Evolutionary conservation across 2,113 vertebrate species (phyloP), one percentile per base, ranked within the genome.

Genomic region (Gymnobelideus leadbeateri): DNA sequence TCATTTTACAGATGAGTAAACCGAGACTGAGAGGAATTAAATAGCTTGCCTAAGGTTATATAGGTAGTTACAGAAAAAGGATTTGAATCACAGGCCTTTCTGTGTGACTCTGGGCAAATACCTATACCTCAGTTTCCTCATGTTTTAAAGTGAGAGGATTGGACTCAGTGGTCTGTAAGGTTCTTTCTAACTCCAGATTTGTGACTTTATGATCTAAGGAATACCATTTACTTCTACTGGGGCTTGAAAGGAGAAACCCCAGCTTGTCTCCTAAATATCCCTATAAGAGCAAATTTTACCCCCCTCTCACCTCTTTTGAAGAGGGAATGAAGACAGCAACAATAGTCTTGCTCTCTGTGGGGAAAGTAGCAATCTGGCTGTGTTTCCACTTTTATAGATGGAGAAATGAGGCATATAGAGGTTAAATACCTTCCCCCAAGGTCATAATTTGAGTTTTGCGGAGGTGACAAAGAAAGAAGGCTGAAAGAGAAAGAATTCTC

Each of bases 401-500:
- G 84, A 28, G 84, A 95, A 95, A 51, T 84, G 54, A 51, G 57
- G 93, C 46, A 43, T 49, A 3, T 43, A 84, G 68, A 91, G 31
- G 52, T 37, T 92, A 93, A 92, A 50, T 50, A 46, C 90, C 89
- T 89, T 90, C 21, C 24, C 25, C 25, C 28, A 43, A 57, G 31
- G 31, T 93, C 91, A 92, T 93, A 37, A 37, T 90, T 16, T 47
- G 91, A 57, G 77, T 94, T 94, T 94, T 95, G 92, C 21, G 57
- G 92, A 92, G 92, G 21, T 96, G 89, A 90, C 43, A 89, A 1
- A 94, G 68, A 89, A 91, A 68, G 37, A 54, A 95, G 37, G 3
- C 14, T 0, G 47, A 51, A 91, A 95, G 77, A 89, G 47, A 95
- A 92, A 96, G 55, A 53, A 91, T 53, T 93, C 43, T 52, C 52